phyloP scores from a whole-genome alignment of 2,113 vertebrate genomes.

The Vulpes vulpes region DNA sequence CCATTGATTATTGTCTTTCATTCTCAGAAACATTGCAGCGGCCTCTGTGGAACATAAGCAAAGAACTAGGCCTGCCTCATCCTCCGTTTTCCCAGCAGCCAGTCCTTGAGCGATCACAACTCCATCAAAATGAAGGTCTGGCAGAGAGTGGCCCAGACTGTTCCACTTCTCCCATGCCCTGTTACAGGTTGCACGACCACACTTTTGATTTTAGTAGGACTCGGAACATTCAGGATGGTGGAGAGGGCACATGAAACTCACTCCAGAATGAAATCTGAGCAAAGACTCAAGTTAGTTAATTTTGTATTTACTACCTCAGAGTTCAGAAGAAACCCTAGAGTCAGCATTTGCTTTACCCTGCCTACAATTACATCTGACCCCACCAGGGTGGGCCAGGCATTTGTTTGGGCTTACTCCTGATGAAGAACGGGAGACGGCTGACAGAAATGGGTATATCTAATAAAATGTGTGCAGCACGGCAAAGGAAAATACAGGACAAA shows the following conservation, averaged over 20 bases:
- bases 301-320: slow-evolving; percentile 90
- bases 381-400: neutral
- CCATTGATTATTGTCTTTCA: slow-evolving; percentile 60
- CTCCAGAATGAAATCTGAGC: slow-evolving; percentile 15
- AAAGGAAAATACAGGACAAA: neutral
- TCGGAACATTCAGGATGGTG: slow-evolving; percentile 79
- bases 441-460: neutral
- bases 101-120: slow-evolving; percentile 65
- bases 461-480: neutral
- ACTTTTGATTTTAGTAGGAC: slow-evolving; percentile 85
- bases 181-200: slow-evolving; percentile 77
- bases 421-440: neutral
- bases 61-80: slow-evolving; percentile 77
- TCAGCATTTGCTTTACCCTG: slow-evolving; percentile 84
- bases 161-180: slow-evolving; percentile 58
- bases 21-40: slow-evolving; percentile 85
- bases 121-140: neutral
- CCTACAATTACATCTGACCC: slow-evolving; percentile 67
- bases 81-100: slow-evolving; percentile 80
- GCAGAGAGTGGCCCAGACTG: slow-evolving; percentile 19
- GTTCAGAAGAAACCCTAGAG: slow-evolving; percentile 81
- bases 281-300: slow-evolving; percentile 63
- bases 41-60: slow-evolving; percentile 85
- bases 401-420: slow-evolving; percentile 52
- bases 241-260: slow-evolving; percentile 86